Evolutionary conservation across 2,888 invertebrate genomes (phyloP), one percentile per base, ranked within the genome.

Genomic region (Allophyes oxyacanthae): DNA sequence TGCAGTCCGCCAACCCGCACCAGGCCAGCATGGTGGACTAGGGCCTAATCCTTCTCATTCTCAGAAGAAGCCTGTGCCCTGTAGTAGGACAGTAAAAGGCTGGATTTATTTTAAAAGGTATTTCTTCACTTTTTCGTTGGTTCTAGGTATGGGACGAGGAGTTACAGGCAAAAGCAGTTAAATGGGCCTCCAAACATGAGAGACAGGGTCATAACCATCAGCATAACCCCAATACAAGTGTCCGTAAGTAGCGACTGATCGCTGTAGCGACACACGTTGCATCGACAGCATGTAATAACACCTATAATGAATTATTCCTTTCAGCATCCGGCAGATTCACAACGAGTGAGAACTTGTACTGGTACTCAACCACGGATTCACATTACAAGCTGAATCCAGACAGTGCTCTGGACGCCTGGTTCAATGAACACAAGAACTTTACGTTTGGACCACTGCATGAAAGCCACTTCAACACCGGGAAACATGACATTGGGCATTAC

Each of bases 291-390:
- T 8, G 3, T 28, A 3, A 11, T 2, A 2, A n/a, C n/a, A n/a
- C n/a, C n/a, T n/a, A n/a, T n/a, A n/a, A n/a, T n/a, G n/a, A 78
- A 77, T 84, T 81, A 34, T 8, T 44, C 26, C 32, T 38, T 75
- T n/a, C 70, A 92, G 92, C 64, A n/a, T 90, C 92, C 0, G 75
- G 80, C 0, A 84, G 88, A 64, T 93, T 89, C 56, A 25, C 1
- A 0, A 84, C 86, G 0, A 91, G 93, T 0, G 92, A 93, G 63
- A 92, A 92, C 58, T 65, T 92, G n/a, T 88, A 83, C 65, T 78
- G 73, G 79, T 82, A 70, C 44, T 72, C 72, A 0, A 86, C 88
- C 2, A 85, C 84, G 1, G 60, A 76, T 33, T 30, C 20, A 0
- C 66, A 64, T 0, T 63, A 65, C 59, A 71, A 81, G 11, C 54